Base-by-base conservation (phyloP, 2,888 invertebrate genomes). In the Pammene aurita region DNA sequence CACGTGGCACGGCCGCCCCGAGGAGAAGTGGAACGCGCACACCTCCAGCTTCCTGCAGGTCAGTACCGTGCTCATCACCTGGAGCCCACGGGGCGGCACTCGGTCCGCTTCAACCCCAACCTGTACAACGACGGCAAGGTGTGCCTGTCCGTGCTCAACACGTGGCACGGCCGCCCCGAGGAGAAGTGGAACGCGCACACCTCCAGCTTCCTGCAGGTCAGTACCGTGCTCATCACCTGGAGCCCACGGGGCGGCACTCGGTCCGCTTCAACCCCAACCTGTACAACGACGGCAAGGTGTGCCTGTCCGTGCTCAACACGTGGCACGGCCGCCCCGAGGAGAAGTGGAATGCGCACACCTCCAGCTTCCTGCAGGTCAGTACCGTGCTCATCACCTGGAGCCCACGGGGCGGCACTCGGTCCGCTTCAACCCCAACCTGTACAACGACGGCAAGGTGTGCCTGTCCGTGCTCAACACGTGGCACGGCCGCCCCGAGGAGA, bases 111-210 rank as follows among this genome's bases (percentile, higher is more conserved):
- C 89, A 98, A 98, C 94, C 98, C 98, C 72, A 98, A 98, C 94
- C 94, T 98, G 66, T 98, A 98, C 90, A 97, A 97, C 93, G 98
- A 98, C 90, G 98, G 98, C 74, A 98, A 98, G 94, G 92, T 92
- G 80, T 98, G 98, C 87, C 95, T 98, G 83, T 98, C 98, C 76
- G 97, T 98, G 74, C 93, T 98, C 74, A 98, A 98, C 90, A 98
- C 98, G 2, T 98, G 98, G 98, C 98, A 98, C 87, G 98, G 98
- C 7, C 93, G 98, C 65, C 98, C 98, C 34, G 98, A 98, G 90
- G 98, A 98, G 90, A 98, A 98, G 87, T 98, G 98, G 98, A 98
- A 98, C 90, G 96, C 98, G 72, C 97, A 98, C 86, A 98, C 98
- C 0, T 98, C 98, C 55, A 98, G 97, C 86, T 98, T 98, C 83